phyloP scores from a whole-genome alignment of 2,797 vertebrate genomes.

The Malacoraja senta region DNA sequence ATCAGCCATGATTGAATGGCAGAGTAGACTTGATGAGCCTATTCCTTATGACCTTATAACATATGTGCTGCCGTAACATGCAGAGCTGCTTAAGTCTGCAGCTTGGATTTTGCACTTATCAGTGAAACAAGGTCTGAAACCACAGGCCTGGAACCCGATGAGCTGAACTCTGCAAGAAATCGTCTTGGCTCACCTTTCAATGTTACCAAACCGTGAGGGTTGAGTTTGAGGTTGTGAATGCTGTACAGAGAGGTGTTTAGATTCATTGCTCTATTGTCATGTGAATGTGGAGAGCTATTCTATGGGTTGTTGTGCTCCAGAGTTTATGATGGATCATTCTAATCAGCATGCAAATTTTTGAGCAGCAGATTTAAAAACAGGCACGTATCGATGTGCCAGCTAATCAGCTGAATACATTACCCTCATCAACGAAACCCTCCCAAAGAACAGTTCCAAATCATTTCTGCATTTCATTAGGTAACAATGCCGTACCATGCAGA shows the following conservation, averaged over 20 bases:
- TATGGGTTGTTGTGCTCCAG: not conserved
- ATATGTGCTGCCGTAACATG: too few species aligned
- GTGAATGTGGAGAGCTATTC: not conserved
- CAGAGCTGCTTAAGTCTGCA: not conserved
- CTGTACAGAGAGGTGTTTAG: not conserved
- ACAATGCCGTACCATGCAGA: too few species aligned
- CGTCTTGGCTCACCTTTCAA: not conserved
- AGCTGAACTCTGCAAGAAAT: not conserved
- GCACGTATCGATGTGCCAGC: not conserved
- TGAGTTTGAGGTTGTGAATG: not conserved
- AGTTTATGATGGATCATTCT: not conserved
- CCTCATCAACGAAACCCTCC: not conserved
- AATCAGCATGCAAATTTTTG: not conserved
- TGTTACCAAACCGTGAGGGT: not conserved
- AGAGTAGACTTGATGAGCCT: too few species aligned
- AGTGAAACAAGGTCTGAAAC: too few species aligned
- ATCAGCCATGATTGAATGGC: too few species aligned
- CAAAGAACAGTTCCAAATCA: not conserved
- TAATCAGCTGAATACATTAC: not conserved
- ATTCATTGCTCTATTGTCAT: not conserved
- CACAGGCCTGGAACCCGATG: not conserved
- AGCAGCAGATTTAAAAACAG: not conserved
- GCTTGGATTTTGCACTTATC: not conserved
- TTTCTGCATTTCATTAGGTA: not conserved
- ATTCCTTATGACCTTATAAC: too few species aligned